These are phyloP conservation scores for Sebastes matsubarae DNA, from an alignment of 2,797 vertebrate genomes.

Conservation along the genomic window DNA sequence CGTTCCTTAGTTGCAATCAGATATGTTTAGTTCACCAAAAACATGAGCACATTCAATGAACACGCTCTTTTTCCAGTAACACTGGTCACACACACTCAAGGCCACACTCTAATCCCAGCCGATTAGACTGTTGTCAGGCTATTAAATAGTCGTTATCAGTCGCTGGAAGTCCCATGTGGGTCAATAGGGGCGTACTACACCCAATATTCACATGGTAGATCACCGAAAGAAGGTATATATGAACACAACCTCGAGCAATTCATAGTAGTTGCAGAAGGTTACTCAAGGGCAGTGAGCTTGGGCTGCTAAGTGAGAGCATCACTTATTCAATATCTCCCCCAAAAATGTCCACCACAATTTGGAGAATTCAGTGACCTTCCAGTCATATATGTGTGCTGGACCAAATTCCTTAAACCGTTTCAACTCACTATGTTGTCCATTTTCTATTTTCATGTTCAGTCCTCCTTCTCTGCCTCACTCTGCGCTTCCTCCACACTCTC, in stretches of 20 bases:
- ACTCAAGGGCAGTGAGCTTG: conserved; percentile 12
- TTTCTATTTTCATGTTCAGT: conserved; percentile 28
- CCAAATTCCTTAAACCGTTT: conserved; percentile 17
- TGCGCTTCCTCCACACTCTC: conserved; percentile 20
- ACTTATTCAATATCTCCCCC: conserved; percentile 9
- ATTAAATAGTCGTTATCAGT: not conserved
- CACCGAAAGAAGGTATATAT: too few relatives aligned
- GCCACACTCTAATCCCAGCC: not conserved
- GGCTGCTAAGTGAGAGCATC: not conserved
- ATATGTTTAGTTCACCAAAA: rapidly evolving
- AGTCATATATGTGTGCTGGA: not conserved
- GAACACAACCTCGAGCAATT: not conserved
- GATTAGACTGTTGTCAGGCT: too few relatives aligned
- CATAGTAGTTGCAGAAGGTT: conserved; percentile 14
- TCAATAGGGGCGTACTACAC: too few relatives aligned
- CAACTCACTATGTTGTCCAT: conserved; percentile 7
- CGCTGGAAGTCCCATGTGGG: too few relatives aligned
- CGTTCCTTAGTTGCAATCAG: not conserved
- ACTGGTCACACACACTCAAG: not conserved
- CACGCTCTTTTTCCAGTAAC: not conserved
- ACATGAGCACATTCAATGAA: not conserved
- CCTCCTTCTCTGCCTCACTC: not conserved
- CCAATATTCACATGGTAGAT: too few relatives aligned
- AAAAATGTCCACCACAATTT: conserved; percentile 15
- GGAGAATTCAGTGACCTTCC: conserved; percentile 20